Percentiles rank a stretch among this genome's conserved stretches.
Conservation (phyloP, 2,888 invertebrate genomes). For the Diadegma fenestrale region DNA sequence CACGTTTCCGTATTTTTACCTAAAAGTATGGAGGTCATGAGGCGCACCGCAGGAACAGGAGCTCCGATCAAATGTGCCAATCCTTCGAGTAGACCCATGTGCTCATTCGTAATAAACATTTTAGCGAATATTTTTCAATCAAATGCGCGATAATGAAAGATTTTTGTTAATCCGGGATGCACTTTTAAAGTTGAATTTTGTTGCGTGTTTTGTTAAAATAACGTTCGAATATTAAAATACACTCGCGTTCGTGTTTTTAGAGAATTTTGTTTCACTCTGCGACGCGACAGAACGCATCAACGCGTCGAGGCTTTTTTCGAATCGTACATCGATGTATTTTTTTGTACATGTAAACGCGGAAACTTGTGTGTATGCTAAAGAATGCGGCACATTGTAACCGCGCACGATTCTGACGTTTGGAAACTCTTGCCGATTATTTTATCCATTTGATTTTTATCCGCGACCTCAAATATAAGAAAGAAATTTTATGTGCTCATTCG, state of each 20-base stretch:
- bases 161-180: not conserved
- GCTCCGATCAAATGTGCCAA: conserved; percentile 86
- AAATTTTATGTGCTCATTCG: conserved; percentile 17
- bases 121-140: not conserved
- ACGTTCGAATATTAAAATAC: conserved; percentile 14
- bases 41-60: conserved; percentile 88
- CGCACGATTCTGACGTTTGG: conserved; percentile 23
- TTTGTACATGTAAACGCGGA: not conserved
- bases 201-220: not conserved
- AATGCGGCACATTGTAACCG: not conserved
- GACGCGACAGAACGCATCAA: not conserved
- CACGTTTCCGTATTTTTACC: conserved; percentile 85
- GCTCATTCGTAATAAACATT: conserved; percentile 40
- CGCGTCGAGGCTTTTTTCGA: conserved; percentile 8
- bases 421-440: conserved; percentile 3
- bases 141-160: not conserved
- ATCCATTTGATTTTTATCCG: not conserved
- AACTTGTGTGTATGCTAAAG: not conserved
- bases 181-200: not conserved
- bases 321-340: not conserved
- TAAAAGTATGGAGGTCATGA: conserved; percentile 88
- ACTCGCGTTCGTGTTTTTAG: not conserved
- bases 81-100: conserved; percentile 63
- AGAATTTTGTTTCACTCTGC: conserved; percentile 5
- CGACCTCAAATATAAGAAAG: not conserved